Evolutionary conservation across 1,140 invertebrate species (phyloP), one percentile per base, ranked within the genome.

Genomic region (Hypsibius dujardini): DNA sequence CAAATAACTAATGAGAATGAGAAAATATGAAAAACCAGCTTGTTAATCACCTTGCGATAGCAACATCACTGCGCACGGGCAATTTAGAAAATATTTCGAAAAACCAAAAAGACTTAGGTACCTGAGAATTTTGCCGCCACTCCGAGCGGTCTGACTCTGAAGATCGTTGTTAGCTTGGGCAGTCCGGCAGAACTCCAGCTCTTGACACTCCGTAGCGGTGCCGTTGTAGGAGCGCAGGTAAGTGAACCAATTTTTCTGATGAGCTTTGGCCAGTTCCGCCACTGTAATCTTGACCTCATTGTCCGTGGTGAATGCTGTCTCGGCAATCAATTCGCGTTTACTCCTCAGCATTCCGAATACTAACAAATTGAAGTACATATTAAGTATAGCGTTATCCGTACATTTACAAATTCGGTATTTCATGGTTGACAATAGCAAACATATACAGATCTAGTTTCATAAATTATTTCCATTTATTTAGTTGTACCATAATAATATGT

Each of bases 181-280:
- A 12, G 42, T 67, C 62, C 42, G 62, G 45, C 62, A 67, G 45
- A 67, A 67, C 7, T 67, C 62, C 62, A 12, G 45, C 42, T 67
- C 62, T 7, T 42, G 12, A 42, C 62, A 67, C 62, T 67, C 62
- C 62, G 42, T 12, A n/a, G 50, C n/a, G 7, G 12, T 67, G 42
- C 12, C 12, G 45, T 67, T 67, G 3, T 15, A 45, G 3, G 62
- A 67, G 3, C 62, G 12, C 12, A 67, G 45, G 42, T 15, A 67
- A 12, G 62, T 67, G 42, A 67, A 67, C 62, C 62, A 67, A 42
- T 67, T 67, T 45, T 42, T 3, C 62, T 67, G 62, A 67, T 67
- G 62, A 3, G 42, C 62, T 7, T 15, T 45, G 62, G 62, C 62
- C 62, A 67, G 42, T 45, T 67, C 62, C 62, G 3, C 3, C 62